phyloP scores from a whole-genome alignment of 2,888 invertebrate species.

The Lymantria monacha region DNA sequence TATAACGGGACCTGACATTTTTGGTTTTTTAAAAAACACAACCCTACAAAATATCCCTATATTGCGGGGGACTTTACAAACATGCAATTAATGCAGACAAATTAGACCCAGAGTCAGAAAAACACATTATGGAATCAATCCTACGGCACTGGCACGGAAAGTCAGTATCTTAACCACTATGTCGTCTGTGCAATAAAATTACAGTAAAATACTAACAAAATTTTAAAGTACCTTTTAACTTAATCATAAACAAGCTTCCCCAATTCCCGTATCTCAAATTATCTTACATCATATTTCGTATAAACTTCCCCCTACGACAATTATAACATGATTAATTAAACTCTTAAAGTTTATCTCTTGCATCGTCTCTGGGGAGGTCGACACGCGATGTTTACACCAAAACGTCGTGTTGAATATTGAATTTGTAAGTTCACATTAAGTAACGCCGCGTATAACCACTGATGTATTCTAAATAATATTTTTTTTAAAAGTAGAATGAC shows the following conservation, averaged over 20 bases:
- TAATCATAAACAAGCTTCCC: constrained; percentile 11
- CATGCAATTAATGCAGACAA: no score
- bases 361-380: constrained; percentile 36
- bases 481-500: background rate
- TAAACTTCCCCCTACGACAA: constrained; percentile 12
- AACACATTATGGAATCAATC: no score
- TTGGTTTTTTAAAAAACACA: no score
- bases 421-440: constrained; percentile 64
- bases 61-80: no score
- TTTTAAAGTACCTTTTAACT: constrained; percentile 4
- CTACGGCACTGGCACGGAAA: no score
- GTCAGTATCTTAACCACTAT: no score
- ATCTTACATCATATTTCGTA: constrained; percentile 13
- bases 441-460: constrained; percentile 35
- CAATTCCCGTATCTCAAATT: constrained; percentile 14
- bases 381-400: constrained; percentile 71
- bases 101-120: no score
- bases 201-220: no score
- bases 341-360: constrained; percentile 31
- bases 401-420: constrained; percentile 75
- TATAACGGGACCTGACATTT: no score
- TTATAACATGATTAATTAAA: constrained; percentile 18
- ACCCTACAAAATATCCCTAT: no score
- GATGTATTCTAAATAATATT: constrained; percentile 1
- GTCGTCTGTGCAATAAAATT: no score